These are phyloP conservation scores for Oceanites oceanicus DNA, from an alignment of 2,113 vertebrate species.

Conservation along the genomic window DNA sequence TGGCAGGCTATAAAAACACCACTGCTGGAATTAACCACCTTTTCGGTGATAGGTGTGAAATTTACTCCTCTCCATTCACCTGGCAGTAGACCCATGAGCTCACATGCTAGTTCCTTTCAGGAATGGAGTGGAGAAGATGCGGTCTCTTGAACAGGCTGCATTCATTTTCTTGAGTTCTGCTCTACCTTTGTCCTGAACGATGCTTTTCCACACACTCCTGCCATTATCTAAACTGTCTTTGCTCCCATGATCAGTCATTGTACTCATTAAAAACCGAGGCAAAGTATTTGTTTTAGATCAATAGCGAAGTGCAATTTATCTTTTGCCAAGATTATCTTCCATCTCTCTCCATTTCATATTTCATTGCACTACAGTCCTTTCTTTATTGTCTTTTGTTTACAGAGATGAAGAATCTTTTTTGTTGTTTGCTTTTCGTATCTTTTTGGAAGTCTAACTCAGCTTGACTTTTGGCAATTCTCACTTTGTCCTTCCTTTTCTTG, in stretches of 20 bases:
- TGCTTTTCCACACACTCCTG: not conserved
- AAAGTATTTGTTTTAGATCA: not conserved
- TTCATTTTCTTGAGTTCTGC: not conserved
- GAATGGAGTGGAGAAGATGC: not conserved
- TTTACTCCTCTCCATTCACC: not conserved
- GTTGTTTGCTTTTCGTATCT: not conserved
- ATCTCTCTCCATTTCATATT: not conserved
- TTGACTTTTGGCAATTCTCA: slow-evolving; percentile 16
- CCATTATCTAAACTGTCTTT: not conserved
- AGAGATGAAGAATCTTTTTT: not conserved
- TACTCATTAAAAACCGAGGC: not conserved
- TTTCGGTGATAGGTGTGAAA: not conserved
- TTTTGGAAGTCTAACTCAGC: not conserved
- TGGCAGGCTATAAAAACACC: not conserved
- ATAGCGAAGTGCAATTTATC: not conserved
- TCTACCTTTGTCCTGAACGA: not conserved
- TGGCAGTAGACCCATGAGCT: not conserved
- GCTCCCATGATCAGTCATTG: not conserved
- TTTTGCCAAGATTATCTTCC: not conserved
- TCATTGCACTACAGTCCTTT: not conserved
- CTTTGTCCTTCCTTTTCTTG: slow-evolving; percentile 4
- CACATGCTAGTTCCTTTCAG: not conserved
- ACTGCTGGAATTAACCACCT: not conserved
- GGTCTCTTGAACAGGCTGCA: not conserved
- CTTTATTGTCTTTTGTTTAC: not conserved